Base-by-base conservation (phyloP, 2,797 vertebrate genomes). In the Chloroceryle inda region DNA sequence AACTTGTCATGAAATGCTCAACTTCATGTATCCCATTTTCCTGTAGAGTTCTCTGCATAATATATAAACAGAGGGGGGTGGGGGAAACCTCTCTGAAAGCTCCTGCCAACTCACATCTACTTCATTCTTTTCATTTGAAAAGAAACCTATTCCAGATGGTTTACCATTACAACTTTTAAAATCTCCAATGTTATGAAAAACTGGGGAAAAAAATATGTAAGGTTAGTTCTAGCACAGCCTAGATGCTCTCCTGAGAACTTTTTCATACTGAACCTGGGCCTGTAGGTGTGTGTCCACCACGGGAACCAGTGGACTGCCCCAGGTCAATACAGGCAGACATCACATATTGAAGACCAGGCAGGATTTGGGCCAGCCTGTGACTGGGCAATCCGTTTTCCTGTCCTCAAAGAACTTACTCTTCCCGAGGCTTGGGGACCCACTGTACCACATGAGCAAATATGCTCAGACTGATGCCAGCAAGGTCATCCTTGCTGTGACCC, bases 1-100 rank as follows among this genome's bases (percentile, higher is more conserved):
- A 94, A 91, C 85, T 96, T 95, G 90, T 94, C 96, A 96, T 75
- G 88, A 93, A 93, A 95, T 90, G 89, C 90, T 97, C 94, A 88
- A 86, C 90, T 95, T 83, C 90, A 42, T 83, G 76, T 92, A 96
- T 95, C 89, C 85, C 92, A 81, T 92, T 95, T 91, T 93, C 83
- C 78, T 71, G 85, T 90, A 89, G 84, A 96, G 80, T 94, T 94
- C 74, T 92, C 73, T 93, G 73, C 87, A 91, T 95, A 97, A 96
- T 95, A 92, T 82, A 93, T 91, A 96, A 96, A 90, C 87, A 94
- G 88, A 94, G 53, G 71, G 71, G 85, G 95, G 77, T 66, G 75
- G 94, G 89, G 85, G 29, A 91, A 92, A 93, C 66, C 37, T 92
- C 92, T 93, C 88, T 92, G 92, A 96, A 96, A 96, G 92, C 91